These are phyloP conservation scores for Plagiodera versicolora DNA, from an alignment of 2,888 invertebrate genomes.

Conservation along the genomic window DNA sequence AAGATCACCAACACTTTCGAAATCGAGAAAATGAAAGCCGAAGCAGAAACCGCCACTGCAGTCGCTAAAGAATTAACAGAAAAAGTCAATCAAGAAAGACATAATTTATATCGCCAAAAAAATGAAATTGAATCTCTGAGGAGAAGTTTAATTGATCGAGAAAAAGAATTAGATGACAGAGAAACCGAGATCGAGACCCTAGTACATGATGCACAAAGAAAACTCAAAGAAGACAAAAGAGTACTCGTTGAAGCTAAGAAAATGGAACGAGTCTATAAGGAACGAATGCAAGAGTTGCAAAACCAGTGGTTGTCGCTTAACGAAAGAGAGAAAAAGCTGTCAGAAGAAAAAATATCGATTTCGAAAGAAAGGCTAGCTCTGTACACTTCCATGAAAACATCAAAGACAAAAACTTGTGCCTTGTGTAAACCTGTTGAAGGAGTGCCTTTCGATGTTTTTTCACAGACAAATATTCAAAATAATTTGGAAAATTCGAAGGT, in stretches of 20 bases:
- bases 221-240: slow-evolving; percentile 60
- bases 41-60: slow-evolving; percentile 53
- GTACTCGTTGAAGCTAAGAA: slow-evolving; percentile 54
- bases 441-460: slow-evolving; percentile 7
- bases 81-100: slow-evolving; percentile 50
- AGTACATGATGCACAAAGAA: slow-evolving; percentile 56
- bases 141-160: slow-evolving; percentile 44
- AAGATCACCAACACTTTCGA: slow-evolving; percentile 50
- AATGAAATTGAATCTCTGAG: slow-evolving; percentile 48
- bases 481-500: slow-evolving; percentile 19
- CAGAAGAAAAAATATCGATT: slow-evolving; percentile 62
- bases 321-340: slow-evolving; percentile 62
- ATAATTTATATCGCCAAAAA: slow-evolving; percentile 45
- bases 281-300: slow-evolving; percentile 61
- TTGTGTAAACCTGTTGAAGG: slow-evolving; percentile 44
- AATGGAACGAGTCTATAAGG: slow-evolving; percentile 57
- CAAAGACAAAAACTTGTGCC: slow-evolving; percentile 45
- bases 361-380: slow-evolving; percentile 62
- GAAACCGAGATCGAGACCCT: slow-evolving; percentile 48
- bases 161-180: slow-evolving; percentile 42
- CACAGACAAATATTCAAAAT: slow-evolving; percentile 12
- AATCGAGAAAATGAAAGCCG: slow-evolving; percentile 47
- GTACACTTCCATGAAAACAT: slow-evolving; percentile 59
- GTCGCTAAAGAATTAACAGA: slow-evolving; percentile 53
- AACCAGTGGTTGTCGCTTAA: slow-evolving; percentile 60